phyloP scores from a whole-genome alignment of 2,113 vertebrate genomes.

The Heliornis fulica region DNA sequence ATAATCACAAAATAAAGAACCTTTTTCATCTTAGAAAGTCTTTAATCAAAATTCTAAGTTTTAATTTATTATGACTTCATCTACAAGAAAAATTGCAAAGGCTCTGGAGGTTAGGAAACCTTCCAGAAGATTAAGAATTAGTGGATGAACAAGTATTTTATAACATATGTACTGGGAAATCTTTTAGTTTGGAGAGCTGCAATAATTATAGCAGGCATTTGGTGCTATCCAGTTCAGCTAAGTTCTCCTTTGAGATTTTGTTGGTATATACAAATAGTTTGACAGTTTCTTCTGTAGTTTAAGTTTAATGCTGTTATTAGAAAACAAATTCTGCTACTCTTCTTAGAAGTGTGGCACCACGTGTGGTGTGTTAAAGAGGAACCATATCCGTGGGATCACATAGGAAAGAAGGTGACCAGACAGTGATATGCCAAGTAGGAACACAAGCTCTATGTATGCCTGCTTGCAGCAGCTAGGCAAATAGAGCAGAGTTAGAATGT shows the following conservation, averaged over 20 bases:
- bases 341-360: neutral
- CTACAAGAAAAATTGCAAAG: neutral
- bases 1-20: neutral
- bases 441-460: neutral
- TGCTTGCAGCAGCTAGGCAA: neutral
- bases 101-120: neutral
- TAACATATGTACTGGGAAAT: neutral
- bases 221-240: neutral
- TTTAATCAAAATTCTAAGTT: neutral
- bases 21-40: neutral
- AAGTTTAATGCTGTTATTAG: neutral
- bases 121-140: neutral
- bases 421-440: neutral
- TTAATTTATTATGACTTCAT: neutral
- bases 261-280: neutral
- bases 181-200: neutral
- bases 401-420: neutral
- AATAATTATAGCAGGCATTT: neutral
- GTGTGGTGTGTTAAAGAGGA: neutral
- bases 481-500: neutral
- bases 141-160: neutral
- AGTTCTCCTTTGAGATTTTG: neutral
- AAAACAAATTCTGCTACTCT: neutral
- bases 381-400: accelerated
- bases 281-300: neutral